Evolutionary conservation across 2,888 invertebrate species (phyloP), one percentile per base, ranked within the genome.

Genomic region (Gonocerus acuteangulatus): DNA sequence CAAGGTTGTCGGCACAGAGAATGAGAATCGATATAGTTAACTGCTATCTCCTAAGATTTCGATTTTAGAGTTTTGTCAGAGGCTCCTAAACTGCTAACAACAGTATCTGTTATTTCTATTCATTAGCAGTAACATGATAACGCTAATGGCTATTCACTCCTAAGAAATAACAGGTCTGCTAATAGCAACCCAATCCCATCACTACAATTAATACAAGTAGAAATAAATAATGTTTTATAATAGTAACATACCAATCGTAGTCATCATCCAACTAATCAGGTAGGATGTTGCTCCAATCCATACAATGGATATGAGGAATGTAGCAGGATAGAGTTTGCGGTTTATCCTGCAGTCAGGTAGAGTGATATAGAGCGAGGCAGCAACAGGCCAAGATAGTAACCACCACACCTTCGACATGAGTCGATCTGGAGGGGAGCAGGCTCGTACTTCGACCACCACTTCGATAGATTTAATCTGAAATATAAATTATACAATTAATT

Each of bases 221-320:
- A n/a, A n/a, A n/a, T n/a, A n/a, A n/a, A n/a, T n/a, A n/a, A n/a
- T n/a, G n/a, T n/a, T n/a, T n/a, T n/a, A n/a, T n/a, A n/a, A n/a
- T n/a, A n/a, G n/a, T n/a, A n/a, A n/a, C 16, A 47, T 73, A 87
- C 94, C 94, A 66, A 93, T 83, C 2, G 88, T 79, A 27, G 90
- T 84, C 73, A 94, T 86, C 85, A 93, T 90, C 95, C 95, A 95
- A 0, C 94, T 87, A 22, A 92, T 87, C 58, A 91, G 69, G 71
- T 93, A 95, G 0, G 94, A 89, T 66, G 90, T 85, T 1, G 78
- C 73, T 1, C 89, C 94, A 65, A 95, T 90, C 84, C 89, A 91
- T 1, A 89, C 73, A 22, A 93, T 84, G 71, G 92, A 92, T 83
- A 93, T 86, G 15, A 89, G 66, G 72, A 95, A 95, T 0, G 91